These are phyloP conservation scores for Diarsia rubi DNA, from an alignment of 2,888 invertebrate species.

Conservation along the genomic window DNA sequence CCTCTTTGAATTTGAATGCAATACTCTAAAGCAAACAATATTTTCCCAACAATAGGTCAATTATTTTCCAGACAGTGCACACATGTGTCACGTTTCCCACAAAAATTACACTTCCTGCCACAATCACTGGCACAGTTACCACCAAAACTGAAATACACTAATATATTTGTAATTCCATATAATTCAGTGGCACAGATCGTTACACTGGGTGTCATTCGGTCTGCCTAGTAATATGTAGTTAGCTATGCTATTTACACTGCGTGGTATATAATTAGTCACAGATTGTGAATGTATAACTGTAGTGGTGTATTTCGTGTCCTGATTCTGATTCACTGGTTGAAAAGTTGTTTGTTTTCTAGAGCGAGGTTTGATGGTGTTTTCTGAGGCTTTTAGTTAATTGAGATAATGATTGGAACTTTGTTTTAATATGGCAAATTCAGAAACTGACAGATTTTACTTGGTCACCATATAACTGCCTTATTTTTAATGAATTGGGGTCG, in stretches of 20 bases:
- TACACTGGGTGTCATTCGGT: slow-evolving; percentile 59
- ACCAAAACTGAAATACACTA: slow-evolving; percentile 45
- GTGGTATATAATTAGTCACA: slow-evolving; percentile 51
- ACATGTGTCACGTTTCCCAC: slow-evolving; percentile 23
- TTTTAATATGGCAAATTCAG: not conserved
- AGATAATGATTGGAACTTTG: not conserved
- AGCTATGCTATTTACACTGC: slow-evolving; percentile 51
- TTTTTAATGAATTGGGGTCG: not conserved
- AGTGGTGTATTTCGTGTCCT: slow-evolving; percentile 60
- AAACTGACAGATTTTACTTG: not conserved
- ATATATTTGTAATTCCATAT: slow-evolving; percentile 62
- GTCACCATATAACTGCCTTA: not conserved
- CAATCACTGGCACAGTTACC: slow-evolving; percentile 47
- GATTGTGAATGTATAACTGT: slow-evolving; percentile 55
- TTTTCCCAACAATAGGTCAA: slow-evolving; percentile 37
- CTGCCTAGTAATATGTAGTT: slow-evolving; percentile 36
- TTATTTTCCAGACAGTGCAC: slow-evolving; percentile 46
- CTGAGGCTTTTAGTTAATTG: not conserved
- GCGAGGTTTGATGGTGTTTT: slow-evolving; percentile 50
- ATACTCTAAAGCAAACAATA: not conserved
- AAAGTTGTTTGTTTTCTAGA: slow-evolving; percentile 59
- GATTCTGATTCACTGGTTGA: slow-evolving; percentile 61
- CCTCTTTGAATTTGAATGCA: not conserved
- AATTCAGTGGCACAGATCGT: slow-evolving; percentile 59
- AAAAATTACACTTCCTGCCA: slow-evolving; percentile 45